Evolutionary conservation across 2,113 vertebrate species (phyloP).

Genomic region (Leptodactylus fuscus): DNA sequence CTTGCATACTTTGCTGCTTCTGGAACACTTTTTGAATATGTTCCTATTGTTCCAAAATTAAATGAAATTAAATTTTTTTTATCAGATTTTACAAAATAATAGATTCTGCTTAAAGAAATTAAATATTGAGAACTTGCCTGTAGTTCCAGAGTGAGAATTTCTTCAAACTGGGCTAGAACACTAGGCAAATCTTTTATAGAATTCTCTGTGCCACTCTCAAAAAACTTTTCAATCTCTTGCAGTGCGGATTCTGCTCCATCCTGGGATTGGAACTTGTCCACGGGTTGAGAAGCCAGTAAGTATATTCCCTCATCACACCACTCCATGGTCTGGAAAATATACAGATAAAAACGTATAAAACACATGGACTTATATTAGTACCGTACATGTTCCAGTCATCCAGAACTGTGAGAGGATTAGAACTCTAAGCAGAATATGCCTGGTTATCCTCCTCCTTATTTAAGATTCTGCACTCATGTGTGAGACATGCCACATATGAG

Average conservation of each 20-base stretch:
- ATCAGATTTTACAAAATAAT: background rate
- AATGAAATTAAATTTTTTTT: background rate
- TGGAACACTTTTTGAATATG: constrained; percentile 90
- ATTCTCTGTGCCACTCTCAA: constrained; percentile 81
- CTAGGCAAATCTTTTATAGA: constrained; percentile 81
- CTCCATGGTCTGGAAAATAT: constrained; percentile 79
- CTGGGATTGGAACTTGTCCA: constrained; percentile 97
- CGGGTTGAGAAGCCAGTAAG: constrained; percentile 91
- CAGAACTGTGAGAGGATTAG: background rate
- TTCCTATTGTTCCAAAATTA: constrained; percentile 73
- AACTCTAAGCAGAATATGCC: background rate
- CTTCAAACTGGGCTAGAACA: constrained; percentile 84
- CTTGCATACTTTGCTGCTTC: constrained; percentile 91
- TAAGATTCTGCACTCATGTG: too few relatives aligned
- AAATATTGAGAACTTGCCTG: constrained; percentile 73
- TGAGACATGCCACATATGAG: too few relatives aligned
- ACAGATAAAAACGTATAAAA: background rate
- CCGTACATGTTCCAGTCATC: background rate
- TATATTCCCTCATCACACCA: constrained; percentile 97
- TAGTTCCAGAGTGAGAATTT: constrained; percentile 85
- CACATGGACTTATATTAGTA: background rate
- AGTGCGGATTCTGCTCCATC: constrained; percentile 94
- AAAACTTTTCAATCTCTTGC: constrained; percentile 90
- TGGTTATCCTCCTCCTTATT: too few relatives aligned
- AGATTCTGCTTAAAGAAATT: background rate